Evolutionary conservation across 2,797 vertebrate genomes (phyloP).

Genomic region (Rhyacichthys aspro): DNA sequence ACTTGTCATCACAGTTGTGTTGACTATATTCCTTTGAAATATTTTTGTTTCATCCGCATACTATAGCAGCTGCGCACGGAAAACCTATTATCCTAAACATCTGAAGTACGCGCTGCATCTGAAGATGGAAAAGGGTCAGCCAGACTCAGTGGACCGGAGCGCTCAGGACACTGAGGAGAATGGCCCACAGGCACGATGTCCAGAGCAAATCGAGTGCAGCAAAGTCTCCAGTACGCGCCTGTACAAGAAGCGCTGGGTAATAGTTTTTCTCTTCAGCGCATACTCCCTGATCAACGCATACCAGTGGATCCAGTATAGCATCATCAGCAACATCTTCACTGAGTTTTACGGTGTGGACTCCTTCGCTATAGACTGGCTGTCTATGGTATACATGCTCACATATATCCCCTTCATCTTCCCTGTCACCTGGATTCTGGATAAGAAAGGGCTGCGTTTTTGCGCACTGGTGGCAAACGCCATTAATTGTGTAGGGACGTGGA

Average conservation of each 20-base stretch:
- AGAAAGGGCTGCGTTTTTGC: slow-evolving; percentile 86
- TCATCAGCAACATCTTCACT: slow-evolving; percentile 89
- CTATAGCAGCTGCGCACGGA: neutral
- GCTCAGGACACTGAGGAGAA: neutral
- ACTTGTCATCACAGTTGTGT: neutral
- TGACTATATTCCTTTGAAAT: too few relatives aligned
- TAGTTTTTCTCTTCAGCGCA: slow-evolving; percentile 87
- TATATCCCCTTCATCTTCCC: slow-evolving; percentile 95
- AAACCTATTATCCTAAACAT: too few relatives aligned
- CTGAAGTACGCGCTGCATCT: neutral
- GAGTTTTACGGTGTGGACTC: slow-evolving; percentile 85
- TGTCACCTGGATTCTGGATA: slow-evolving; percentile 91
- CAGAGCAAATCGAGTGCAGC: slow-evolving; percentile 25
- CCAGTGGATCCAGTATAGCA: slow-evolving; percentile 97
- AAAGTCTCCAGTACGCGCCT: slow-evolving; percentile 63
- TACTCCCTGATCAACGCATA: slow-evolving; percentile 93
- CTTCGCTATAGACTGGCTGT: slow-evolving; percentile 89
- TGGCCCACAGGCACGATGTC: slow-evolving; percentile 1
- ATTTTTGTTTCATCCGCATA: neutral
- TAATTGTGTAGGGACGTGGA: slow-evolving; percentile 90
- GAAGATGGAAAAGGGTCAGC: slow-evolving; percentile 36
- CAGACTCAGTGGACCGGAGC: neutral
- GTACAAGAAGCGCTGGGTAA: slow-evolving; percentile 82
- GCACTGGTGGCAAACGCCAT: slow-evolving; percentile 87
- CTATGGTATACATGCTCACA: slow-evolving; percentile 92